Percentiles rank a stretch among this genome's conserved stretches.
phyloP scores from a whole-genome alignment of 2,888 invertebrate genomes.

The Cabera pusaria region DNA sequence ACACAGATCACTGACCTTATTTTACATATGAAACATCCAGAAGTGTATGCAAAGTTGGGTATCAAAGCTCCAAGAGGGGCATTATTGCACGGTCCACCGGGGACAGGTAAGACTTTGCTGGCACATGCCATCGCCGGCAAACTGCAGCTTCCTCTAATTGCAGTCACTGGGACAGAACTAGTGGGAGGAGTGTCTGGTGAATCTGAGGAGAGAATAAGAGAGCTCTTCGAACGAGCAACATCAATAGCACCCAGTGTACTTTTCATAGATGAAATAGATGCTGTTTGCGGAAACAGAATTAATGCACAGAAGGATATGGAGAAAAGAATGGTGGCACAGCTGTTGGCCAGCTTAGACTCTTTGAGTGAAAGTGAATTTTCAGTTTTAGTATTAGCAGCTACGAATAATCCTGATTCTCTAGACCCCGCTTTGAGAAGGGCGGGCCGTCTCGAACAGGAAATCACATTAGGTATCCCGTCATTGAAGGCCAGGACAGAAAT shows the following conservation, averaged over 20 bases:
- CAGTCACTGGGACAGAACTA: constrained; percentile 95
- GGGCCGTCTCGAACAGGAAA: constrained; percentile 97
- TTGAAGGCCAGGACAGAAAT: constrained; percentile 92
- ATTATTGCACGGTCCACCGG: constrained; percentile 97
- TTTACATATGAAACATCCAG: constrained; percentile 94
- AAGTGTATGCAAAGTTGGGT: constrained; percentile 93
- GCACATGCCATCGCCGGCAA: constrained; percentile 94
- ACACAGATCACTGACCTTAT: constrained; percentile 88
- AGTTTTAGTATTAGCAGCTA: constrained; percentile 96
- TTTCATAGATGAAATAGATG: constrained; percentile 98
- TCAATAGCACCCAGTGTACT: constrained; percentile 91
- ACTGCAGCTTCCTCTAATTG: constrained; percentile 91
- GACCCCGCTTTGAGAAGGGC: constrained; percentile 96
- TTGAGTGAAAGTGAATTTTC: constrained; percentile 79
- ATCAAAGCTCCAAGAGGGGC: constrained; percentile 95
- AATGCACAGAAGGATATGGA: constrained; percentile 98
- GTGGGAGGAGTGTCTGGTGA: constrained; percentile 98
- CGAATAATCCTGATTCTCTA: constrained; percentile 95
- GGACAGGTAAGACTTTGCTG: constrained; percentile 94
- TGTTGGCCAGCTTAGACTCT: constrained; percentile 95
- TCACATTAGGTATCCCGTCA: constrained; percentile 96
- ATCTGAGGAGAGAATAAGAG: constrained; percentile 96
- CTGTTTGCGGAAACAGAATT: constrained; percentile 95
- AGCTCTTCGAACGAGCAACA: constrained; percentile 93
- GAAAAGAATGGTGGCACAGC: constrained; percentile 95